Evolutionary conservation across 2,888 invertebrate species (phyloP).

Genomic region (Piscicola geometra): DNA sequence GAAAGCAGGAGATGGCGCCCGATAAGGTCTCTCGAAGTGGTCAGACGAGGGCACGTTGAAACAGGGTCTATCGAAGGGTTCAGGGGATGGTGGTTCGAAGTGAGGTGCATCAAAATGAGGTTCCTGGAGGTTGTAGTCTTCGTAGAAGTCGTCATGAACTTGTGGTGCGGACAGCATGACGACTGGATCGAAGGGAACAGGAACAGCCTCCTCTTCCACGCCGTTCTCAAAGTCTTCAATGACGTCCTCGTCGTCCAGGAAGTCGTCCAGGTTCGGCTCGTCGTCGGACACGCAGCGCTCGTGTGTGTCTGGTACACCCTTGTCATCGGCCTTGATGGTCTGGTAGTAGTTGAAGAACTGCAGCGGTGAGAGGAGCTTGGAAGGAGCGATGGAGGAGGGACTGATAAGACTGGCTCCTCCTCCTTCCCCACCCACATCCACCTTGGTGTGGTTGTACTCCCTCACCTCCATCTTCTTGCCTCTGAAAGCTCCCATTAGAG

Average conservation of each 20-base stretch:
- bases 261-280: not conserved
- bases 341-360: slow-evolving; percentile 6
- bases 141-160: not conserved
- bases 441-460: slow-evolving; percentile 3
- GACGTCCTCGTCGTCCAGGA: not conserved
- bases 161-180: not conserved
- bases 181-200: not conserved
- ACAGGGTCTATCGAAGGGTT: too few relatives aligned
- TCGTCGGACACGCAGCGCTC: not conserved
- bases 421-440: not conserved
- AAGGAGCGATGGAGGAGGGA: not conserved
- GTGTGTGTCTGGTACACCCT: not conserved
- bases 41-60: too few relatives aligned
- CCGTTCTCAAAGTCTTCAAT: not conserved
- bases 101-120: too few relatives aligned
- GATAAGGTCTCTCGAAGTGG: too few relatives aligned
- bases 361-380: not conserved
- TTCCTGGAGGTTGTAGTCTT: not conserved
- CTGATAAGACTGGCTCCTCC: not conserved
- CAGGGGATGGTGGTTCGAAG: not conserved
- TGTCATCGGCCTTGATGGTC: not conserved
- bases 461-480: not conserved
- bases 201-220: not conserved
- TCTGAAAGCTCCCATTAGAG: not conserved
- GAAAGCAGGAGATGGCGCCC: not conserved